phyloP scores from a whole-genome alignment of 2,113 vertebrate species.

The Hyperoodon ampullatus region DNA sequence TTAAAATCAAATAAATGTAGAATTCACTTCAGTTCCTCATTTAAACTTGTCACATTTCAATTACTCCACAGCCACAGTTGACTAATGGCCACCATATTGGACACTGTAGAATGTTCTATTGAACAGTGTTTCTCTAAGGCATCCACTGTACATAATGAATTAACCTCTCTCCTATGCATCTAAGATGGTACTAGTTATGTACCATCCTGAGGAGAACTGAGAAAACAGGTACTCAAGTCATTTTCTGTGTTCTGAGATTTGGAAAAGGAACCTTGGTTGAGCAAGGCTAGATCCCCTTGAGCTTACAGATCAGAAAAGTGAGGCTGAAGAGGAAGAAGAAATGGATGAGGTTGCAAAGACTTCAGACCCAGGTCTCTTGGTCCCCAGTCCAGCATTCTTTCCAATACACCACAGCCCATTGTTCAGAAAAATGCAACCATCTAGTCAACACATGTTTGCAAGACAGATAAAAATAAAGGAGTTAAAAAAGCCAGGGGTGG shows the following conservation, averaged over 20 bases:
- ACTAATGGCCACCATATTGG: neutral
- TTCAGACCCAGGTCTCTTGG: neutral
- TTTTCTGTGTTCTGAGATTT: neutral
- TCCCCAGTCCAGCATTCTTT: neutral
- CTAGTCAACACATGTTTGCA: slow-evolving; percentile 70
- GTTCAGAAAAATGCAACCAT: slow-evolving; percentile 63
- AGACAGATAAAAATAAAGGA: slow-evolving; percentile 69
- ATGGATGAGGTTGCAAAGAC: neutral
- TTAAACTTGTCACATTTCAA: neutral
- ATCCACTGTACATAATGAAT: neutral
- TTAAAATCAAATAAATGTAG: neutral
- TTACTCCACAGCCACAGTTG: neutral
- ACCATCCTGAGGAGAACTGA: neutral
- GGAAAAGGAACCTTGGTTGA: neutral
- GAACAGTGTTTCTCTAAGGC: neutral
- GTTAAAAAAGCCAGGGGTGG: slow-evolving; percentile 68
- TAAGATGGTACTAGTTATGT: neutral
- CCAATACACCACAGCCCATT: neutral
- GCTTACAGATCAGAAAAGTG: neutral
- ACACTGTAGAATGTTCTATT: neutral
- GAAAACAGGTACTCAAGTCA: neutral
- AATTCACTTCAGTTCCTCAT: neutral
- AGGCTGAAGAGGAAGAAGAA: neutral
- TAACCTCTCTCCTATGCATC: neutral
- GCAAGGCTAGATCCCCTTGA: neutral